phyloP scores from a whole-genome alignment of 2,797 vertebrate species.

The Sebastes umbrosus region DNA sequence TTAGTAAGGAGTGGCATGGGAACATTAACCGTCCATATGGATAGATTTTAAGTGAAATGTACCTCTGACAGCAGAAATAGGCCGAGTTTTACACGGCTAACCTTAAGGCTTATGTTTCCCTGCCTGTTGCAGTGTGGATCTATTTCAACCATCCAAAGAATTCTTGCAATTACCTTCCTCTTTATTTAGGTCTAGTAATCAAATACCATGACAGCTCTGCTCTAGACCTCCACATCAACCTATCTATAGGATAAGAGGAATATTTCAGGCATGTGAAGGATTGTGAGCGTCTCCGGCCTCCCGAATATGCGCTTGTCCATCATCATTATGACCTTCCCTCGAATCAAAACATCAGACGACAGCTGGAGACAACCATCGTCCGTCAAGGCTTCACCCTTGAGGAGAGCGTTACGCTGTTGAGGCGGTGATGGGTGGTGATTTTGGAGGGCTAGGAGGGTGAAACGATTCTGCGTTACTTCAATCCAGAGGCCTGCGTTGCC shows the following conservation, averaged over 20 bases:
- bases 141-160: constrained; percentile 34
- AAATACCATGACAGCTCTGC: constrained; percentile 20
- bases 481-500: not conserved
- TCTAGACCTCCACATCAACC: constrained; percentile 5
- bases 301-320: constrained; percentile 26
- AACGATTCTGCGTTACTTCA: not conserved
- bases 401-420: constrained; percentile 23
- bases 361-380: constrained; percentile 58
- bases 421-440: constrained; percentile 7
- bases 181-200: constrained; percentile 44
- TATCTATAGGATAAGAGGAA: constrained; percentile 51
- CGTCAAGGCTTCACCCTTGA: constrained; percentile 52
- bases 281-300: constrained; percentile 7
- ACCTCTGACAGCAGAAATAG: not conserved
- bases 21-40: not conserved
- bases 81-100: not conserved
- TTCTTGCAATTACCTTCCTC: constrained; percentile 9
- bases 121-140: not conserved
- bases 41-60: not conserved
- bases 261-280: constrained; percentile 24
- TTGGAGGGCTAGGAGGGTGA: not conserved
- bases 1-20: rapidly evolving
- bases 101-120: not conserved
- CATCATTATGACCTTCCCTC: constrained; percentile 15
- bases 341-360: constrained; percentile 61